Percentiles rank a stretch among this genome's conserved stretches.
These are phyloP conservation scores for human DNA, from an alignment of 2,113 vertebrate species.

Conservation along the genomic window DNA sequence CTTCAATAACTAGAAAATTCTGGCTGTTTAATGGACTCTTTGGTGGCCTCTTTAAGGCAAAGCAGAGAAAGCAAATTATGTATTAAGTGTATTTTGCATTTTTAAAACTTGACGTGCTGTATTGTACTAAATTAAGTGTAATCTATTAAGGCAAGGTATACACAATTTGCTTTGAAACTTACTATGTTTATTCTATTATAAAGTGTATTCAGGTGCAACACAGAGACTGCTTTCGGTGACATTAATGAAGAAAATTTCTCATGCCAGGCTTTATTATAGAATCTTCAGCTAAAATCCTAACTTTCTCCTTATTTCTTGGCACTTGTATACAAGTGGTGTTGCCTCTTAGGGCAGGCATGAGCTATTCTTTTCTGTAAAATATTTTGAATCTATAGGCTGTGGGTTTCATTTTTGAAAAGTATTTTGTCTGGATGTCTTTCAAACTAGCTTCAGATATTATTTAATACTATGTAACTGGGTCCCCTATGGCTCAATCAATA, in stretches of 20 bases:
- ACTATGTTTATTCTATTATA: slow-evolving; percentile 78
- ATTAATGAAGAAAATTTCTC: slow-evolving; percentile 83
- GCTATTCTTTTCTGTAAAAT: slow-evolving; percentile 83
- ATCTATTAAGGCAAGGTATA: slow-evolving; percentile 83
- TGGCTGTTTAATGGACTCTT: slow-evolving; percentile 81
- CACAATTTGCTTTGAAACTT: slow-evolving; percentile 81
- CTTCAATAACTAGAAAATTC: slow-evolving; percentile 81
- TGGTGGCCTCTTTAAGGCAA: slow-evolving; percentile 79
- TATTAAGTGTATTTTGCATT: slow-evolving; percentile 82
- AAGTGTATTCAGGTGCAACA: slow-evolving; percentile 82
- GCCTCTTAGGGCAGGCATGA: slow-evolving; percentile 82
- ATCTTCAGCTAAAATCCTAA: slow-evolving; percentile 82
- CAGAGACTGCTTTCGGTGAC: slow-evolving; percentile 80
- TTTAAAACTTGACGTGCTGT: slow-evolving; percentile 82
- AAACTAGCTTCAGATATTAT: slow-evolving; percentile 85
- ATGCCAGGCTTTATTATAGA: slow-evolving; percentile 82
- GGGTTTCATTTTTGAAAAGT: slow-evolving; percentile 81
- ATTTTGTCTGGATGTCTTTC: slow-evolving; percentile 86
- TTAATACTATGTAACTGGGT: slow-evolving; percentile 84
- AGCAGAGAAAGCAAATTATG: slow-evolving; percentile 78
- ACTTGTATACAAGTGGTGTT: slow-evolving; percentile 85
- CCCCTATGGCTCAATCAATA: slow-evolving; percentile 83
- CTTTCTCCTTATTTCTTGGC: slow-evolving; percentile 84
- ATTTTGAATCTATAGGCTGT: slow-evolving; percentile 81
- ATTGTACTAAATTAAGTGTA: slow-evolving; percentile 84